Evolutionary conservation across 1,140 invertebrate genomes (phyloP).

Genomic region (Anastrepha obliqua): DNA sequence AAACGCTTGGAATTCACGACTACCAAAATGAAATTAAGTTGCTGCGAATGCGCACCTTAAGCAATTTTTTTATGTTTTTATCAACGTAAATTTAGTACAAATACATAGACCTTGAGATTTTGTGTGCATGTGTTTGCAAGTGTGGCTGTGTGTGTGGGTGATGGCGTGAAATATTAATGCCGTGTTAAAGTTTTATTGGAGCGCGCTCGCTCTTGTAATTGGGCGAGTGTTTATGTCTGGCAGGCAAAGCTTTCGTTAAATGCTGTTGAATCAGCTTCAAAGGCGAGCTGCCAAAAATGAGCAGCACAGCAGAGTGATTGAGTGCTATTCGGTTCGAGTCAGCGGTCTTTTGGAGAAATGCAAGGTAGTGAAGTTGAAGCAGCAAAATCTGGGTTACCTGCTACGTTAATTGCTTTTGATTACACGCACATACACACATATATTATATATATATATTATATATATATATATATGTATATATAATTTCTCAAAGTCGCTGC

Average conservation of each 20-base stretch:
- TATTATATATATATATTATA: no score
- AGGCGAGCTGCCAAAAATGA: background rate
- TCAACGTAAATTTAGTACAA: no score
- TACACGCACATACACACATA: background rate
- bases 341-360: background rate
- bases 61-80: background rate
- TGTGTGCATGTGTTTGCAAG: background rate
- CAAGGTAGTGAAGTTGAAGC: slow-evolving; percentile 18
- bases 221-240: background rate
- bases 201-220: background rate
- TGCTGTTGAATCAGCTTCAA: background rate
- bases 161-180: background rate
- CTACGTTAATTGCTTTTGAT: slow-evolving; percentile 32
- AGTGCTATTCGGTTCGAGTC: background rate
- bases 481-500: background rate
- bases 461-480: no score
- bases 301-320: background rate
- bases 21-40: background rate
- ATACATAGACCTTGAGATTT: background rate
- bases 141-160: background rate
- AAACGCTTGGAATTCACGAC: background rate
- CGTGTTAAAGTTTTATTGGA: slow-evolving; percentile 4
- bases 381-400: slow-evolving; percentile 17
- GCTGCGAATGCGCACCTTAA: background rate
- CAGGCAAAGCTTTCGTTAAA: background rate